Conservation (phyloP, 2,888 invertebrate genomes). For the Polietes domitor region DNA sequence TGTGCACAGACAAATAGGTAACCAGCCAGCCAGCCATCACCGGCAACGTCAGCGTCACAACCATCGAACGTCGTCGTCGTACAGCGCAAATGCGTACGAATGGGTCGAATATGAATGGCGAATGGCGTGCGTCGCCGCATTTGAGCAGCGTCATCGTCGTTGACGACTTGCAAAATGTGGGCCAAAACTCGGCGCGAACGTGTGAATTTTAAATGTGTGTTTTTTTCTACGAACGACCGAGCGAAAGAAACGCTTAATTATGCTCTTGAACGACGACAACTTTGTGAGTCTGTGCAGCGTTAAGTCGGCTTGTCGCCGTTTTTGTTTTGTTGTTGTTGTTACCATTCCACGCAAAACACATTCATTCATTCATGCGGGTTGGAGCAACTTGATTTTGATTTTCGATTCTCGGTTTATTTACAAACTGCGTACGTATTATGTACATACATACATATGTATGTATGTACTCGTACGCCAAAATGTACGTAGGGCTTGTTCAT, state of each 20-base stretch:
- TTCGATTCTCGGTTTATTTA: neutral
- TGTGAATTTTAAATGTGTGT: constrained; percentile 36
- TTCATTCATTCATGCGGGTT: constrained; percentile 44
- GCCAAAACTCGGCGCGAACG: constrained; percentile 33
- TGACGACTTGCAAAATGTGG: constrained; percentile 1
- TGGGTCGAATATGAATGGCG: neutral
- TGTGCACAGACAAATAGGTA: constrained; percentile 27
- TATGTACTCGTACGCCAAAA: too few relatives aligned
- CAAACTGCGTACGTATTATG: neutral
- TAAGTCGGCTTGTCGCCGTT: neutral
- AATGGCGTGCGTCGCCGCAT: neutral
- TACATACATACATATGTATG: neutral
- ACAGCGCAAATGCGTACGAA: neutral
- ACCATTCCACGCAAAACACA: neutral
- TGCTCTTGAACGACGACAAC: constrained; percentile 32
- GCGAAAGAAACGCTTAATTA: constrained; percentile 16
- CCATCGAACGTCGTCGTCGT: neutral
- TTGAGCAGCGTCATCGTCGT: neutral
- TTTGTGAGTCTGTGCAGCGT: constrained; percentile 53
- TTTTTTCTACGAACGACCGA: neutral
- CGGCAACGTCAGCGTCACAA: neutral
- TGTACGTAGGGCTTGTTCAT: neutral
- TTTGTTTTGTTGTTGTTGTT: constrained; percentile 6
- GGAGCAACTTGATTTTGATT: too few relatives aligned
- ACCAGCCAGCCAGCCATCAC: too few relatives aligned